Percentiles rank a stretch among this genome's conserved stretches.
phyloP scores from a whole-genome alignment of 2,888 invertebrate genomes.

The Ophioninae sp. region DNA sequence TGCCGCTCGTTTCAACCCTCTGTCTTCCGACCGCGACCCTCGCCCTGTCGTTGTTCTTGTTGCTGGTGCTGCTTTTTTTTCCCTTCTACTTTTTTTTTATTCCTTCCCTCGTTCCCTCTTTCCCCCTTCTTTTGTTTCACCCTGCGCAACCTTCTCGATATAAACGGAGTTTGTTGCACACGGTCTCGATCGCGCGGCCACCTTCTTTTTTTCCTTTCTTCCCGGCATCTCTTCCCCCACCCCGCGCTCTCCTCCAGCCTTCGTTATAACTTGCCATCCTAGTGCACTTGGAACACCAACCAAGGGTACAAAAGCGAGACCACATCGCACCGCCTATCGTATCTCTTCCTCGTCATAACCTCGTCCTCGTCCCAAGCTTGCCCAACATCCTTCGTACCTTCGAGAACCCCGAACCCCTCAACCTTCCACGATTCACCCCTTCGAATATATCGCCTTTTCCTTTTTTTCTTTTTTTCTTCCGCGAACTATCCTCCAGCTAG shows the following conservation, averaged over 20 bases:
- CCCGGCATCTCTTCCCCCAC: not conserved
- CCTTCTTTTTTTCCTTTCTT: constrained; percentile 15
- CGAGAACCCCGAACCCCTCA: constrained; percentile 54
- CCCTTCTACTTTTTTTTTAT: constrained; percentile 30
- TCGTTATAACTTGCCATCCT: not conserved
- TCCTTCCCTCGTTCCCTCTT: too few species aligned
- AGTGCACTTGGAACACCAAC: too few species aligned
- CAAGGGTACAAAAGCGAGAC: constrained; percentile 25
- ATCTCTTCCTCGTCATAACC: constrained; percentile 18
- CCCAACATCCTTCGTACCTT: constrained; percentile 24
- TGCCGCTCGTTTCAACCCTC: constrained; percentile 35
- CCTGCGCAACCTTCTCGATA: constrained; percentile 28
- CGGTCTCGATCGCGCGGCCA: constrained; percentile 29
- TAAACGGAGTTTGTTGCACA: constrained; percentile 35
- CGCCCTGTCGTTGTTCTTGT: too few species aligned
- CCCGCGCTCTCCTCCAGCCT: not conserved
- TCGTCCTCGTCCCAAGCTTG: constrained; percentile 14
- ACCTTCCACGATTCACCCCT: not conserved
- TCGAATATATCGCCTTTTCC: not conserved
- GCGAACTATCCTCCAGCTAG: constrained; percentile 24
- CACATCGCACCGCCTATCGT: not conserved
- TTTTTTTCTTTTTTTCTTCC: not conserved
- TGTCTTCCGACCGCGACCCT: constrained; percentile 26
- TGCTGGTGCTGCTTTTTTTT: too few species aligned
- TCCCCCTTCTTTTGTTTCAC: constrained; percentile 18